Conservation (phyloP, 1,140 invertebrate species). For the Brachionus asplanchnoidis region DNA sequence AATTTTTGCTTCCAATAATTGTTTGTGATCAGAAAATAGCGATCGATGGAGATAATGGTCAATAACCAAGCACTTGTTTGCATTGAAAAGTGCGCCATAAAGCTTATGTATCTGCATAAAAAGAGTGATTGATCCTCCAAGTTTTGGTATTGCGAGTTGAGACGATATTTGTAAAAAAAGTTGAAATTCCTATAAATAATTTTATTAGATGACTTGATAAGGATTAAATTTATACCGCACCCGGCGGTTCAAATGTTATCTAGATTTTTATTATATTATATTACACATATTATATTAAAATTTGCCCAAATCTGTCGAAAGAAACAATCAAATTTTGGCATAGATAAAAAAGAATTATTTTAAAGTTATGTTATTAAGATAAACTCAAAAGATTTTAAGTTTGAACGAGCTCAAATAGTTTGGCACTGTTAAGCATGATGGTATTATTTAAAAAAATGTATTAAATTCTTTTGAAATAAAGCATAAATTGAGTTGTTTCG, state of each 20-base stretch:
- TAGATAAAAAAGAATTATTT: background rate
- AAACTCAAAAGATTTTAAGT: too few species aligned
- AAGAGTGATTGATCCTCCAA: constrained; percentile 30
- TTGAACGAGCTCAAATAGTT: background rate
- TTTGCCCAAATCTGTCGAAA: background rate
- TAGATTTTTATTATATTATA: too few species aligned
- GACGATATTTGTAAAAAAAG: constrained; percentile 41
- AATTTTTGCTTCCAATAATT: constrained; percentile 39
- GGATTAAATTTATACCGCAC: background rate
- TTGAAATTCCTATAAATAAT: constrained; percentile 40
- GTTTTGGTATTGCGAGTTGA: constrained; percentile 18
- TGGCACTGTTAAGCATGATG: background rate
- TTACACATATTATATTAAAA: background rate
- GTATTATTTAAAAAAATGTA: too few species aligned
- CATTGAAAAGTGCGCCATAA: constrained; percentile 40
- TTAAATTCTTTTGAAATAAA: too few species aligned
- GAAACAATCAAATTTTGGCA: background rate
- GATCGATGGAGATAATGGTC: constrained; percentile 28
- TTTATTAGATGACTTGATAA: background rate
- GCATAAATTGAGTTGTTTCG: too few species aligned
- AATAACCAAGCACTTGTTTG: constrained; percentile 39
- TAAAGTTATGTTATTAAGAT: background rate
- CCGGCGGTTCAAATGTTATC: background rate
- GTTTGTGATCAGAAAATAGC: constrained; percentile 13
- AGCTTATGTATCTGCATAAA: constrained; percentile 39